Evolutionary conservation across 2,797 vertebrate genomes (phyloP), one percentile per base, ranked within the genome.

Genomic region (Tadarida brasiliensis): DNA sequence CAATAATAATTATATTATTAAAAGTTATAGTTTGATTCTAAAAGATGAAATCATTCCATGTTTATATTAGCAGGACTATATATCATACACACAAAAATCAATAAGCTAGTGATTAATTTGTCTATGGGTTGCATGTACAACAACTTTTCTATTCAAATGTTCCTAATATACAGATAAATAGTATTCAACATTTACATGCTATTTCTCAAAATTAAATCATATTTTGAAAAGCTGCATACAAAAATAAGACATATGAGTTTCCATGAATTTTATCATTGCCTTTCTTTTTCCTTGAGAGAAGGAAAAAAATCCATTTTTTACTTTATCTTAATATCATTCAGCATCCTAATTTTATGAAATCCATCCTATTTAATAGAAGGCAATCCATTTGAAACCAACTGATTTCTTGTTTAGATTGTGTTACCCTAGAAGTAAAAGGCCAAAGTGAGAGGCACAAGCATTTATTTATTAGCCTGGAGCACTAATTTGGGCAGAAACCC

Each of bases 311-410:
- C 28, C 11, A 4, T 54, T 59, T 16, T 14, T 39, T 7, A 30
- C 17, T 61, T 44, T 39, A 87, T 77, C 70, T 70, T 88, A 74
- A 85, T 12, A 67, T 68, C 44, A 74, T 74, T 90, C n/a, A 87
- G 57, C 57, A 73, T 90, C 35, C 51, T 81, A 49, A 81, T 93
- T 80, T 90, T 74, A 90, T 59, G 44, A 39, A 90, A 74, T 19
- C 26, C 17, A 81, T 67, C 56, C 73, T 47, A 92, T 33, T 93
- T 26, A 80, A 57, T n/a, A 89, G 26, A 85, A 85, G n/a, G 6
- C 2, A 73, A 65, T 78, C 17, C 71, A n/a, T 17, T 15, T 51
- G 28, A 93, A 85, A 63, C 22, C 15, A 89, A 85, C 0, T 71
- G 20, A 87, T 20, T 44, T 47, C 17, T 19, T 81, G 35, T 59